These are phyloP conservation scores for Ophioninae sp. DNA, from an alignment of 2,888 invertebrate species.

Conservation along the genomic window DNA sequence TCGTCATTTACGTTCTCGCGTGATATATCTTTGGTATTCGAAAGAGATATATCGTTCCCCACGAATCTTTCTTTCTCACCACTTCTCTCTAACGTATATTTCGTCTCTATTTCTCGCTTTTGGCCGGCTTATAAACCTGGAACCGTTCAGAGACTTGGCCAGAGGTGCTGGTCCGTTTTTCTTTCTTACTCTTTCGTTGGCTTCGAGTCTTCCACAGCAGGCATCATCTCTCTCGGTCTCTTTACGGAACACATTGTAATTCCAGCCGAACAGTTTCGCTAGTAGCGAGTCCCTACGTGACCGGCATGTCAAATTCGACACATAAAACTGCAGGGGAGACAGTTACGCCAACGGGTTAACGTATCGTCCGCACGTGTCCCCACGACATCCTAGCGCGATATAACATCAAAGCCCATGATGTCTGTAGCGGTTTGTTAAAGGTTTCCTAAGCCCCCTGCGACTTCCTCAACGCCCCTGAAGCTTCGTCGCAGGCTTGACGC, in stretches of 20 bases:
- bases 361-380: slow-evolving; percentile 79
- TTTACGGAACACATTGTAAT: slow-evolving; percentile 77
- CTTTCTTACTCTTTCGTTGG: slow-evolving; percentile 37
- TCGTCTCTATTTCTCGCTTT: slow-evolving; percentile 46
- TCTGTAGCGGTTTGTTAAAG: slow-evolving; percentile 55
- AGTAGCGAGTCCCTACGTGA: slow-evolving; percentile 80
- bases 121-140: slow-evolving; percentile 49
- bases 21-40: slow-evolving; percentile 39
- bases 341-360: slow-evolving; percentile 77
- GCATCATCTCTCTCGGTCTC: slow-evolving; percentile 54
- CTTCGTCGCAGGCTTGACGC: slow-evolving; percentile 30
- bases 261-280: slow-evolving; percentile 79
- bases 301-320: slow-evolving; percentile 79
- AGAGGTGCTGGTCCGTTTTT: slow-evolving; percentile 29
- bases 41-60: slow-evolving; percentile 52
- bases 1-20: slow-evolving; percentile 26
- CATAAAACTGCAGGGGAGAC: slow-evolving; percentile 79
- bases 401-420: slow-evolving; percentile 58
- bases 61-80: slow-evolving; percentile 43
- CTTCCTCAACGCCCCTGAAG: slow-evolving; percentile 37
- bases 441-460: slow-evolving; percentile 52
- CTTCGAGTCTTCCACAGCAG: slow-evolving; percentile 44
- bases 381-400: slow-evolving; percentile 35
- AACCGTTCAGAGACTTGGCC: slow-evolving; percentile 36
- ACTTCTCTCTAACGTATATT: slow-evolving; percentile 20